A percentile compares a stretch with the other conserved stretches of the same genome.
phyloP scores from a whole-genome alignment of 92 coral and sea anemone species.

The Pocillopora meandrina region DNA sequence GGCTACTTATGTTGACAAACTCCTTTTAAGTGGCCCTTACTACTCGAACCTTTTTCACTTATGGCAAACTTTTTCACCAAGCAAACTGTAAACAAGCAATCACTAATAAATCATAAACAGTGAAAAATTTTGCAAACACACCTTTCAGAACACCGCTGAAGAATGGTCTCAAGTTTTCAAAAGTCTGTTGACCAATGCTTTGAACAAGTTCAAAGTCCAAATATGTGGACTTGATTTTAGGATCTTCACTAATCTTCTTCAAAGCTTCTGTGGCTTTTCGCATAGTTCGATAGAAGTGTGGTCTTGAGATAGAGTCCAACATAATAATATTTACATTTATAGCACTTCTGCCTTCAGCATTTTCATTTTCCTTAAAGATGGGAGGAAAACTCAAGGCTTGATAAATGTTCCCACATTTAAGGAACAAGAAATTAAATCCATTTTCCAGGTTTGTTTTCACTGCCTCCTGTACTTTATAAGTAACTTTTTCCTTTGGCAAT shows the following conservation, averaged over 20 bases:
- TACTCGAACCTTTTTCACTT: too few species aligned
- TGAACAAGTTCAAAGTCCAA: constrained; percentile 75
- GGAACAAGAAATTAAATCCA: not conserved
- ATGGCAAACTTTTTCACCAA: too few species aligned
- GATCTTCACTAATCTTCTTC: constrained; percentile 43
- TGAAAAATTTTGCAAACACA: not conserved
- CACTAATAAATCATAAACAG: too few species aligned
- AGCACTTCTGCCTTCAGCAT: not conserved
- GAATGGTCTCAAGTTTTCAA: constrained; percentile 71
- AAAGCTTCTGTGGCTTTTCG: constrained; percentile 57
- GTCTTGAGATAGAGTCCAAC: constrained; percentile 68
- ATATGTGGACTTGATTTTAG: constrained; percentile 44
- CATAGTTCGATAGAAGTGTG: constrained; percentile 71
- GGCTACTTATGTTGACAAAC: too few species aligned
- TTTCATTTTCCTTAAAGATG: not conserved
- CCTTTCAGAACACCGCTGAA: constrained; percentile 62
- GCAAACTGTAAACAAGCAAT: too few species aligned
- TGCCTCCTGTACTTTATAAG: not conserved
- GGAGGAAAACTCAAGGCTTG: not conserved
- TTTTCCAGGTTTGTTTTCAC: not conserved
- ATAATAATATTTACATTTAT: constrained; percentile 15
- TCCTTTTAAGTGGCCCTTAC: too few species aligned
- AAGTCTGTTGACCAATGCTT: constrained; percentile 69
- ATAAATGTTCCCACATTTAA: not conserved
- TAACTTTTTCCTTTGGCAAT: not conserved